phyloP scores from a whole-genome alignment of 2,888 invertebrate genomes.

The Xylota sylvarum region DNA sequence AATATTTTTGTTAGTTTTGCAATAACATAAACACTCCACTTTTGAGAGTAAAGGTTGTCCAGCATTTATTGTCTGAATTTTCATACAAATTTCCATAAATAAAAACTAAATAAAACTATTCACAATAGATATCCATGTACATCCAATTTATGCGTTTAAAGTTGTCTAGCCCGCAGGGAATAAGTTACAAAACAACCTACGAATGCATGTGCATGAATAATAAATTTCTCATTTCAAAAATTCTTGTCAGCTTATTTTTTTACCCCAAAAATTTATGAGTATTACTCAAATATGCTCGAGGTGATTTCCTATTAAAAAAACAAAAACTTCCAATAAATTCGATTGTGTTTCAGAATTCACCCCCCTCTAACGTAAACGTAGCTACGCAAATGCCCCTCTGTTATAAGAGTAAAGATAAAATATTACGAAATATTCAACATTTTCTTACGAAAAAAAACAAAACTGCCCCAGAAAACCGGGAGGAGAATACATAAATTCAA shows the following conservation, averaged over 20 bases:
- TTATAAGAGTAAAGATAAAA: constrained; percentile 4
- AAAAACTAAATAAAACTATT: too few species aligned
- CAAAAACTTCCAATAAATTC: constrained; percentile 22
- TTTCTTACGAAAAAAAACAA: background rate
- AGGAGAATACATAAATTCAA: constrained; percentile 22
- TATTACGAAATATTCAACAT: constrained; percentile 21
- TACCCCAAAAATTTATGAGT: background rate
- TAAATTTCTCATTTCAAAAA: background rate
- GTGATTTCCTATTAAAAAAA: constrained; percentile 4
- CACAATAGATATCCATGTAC: too few species aligned
- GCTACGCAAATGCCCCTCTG: constrained; percentile 4
- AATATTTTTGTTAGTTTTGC: too few species aligned
- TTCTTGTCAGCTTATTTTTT: background rate
- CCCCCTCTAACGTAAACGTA: background rate
- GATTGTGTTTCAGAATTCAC: background rate
- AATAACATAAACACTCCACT: too few species aligned
- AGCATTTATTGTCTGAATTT: too few species aligned
- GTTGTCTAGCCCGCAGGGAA: too few species aligned
- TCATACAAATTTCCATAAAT: too few species aligned
- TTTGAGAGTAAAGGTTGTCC: too few species aligned
- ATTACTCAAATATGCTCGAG: background rate
- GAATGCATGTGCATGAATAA: background rate
- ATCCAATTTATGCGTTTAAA: too few species aligned
- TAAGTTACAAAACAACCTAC: background rate
- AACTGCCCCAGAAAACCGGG: constrained; percentile 7